phyloP scores from a whole-genome alignment of 2,888 invertebrate species.

The Abrostola tripartita region DNA sequence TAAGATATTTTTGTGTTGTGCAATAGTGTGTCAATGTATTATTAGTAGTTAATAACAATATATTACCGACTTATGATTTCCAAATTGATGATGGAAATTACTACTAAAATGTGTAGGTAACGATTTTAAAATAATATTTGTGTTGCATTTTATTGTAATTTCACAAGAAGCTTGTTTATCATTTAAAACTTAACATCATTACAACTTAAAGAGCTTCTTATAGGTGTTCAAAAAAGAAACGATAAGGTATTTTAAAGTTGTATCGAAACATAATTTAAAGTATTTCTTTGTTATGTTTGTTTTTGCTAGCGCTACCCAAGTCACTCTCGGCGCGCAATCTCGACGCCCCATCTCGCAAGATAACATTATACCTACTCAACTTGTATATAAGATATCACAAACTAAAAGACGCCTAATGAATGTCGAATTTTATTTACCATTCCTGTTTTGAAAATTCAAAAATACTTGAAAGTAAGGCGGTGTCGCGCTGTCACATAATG shows the following conservation, averaged over 20 bases:
- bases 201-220: not conserved
- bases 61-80: conserved; percentile 10
- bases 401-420: conserved; percentile 73
- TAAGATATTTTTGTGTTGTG: conserved; percentile 22
- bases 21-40: conserved; percentile 22
- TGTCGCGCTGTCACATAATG: conserved; percentile 77
- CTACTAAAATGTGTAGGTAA: not conserved
- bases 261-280: conserved; percentile 5
- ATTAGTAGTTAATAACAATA: conserved; percentile 17
- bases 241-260: not conserved
- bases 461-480: conserved; percentile 71
- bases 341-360: conserved; percentile 77
- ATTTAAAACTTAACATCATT: not conserved
- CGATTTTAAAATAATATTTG: not conserved
- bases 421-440: conserved; percentile 78
- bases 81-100: conserved; percentile 16
- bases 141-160: not conserved
- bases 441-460: conserved; percentile 69
- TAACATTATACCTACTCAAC: conserved; percentile 74
- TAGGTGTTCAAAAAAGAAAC: too few species aligned
- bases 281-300: conserved; percentile 53
- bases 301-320: conserved; percentile 73
- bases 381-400: conserved; percentile 76
- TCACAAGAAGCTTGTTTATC: not conserved
- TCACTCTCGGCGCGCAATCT: conserved; percentile 78